Base-by-base conservation (phyloP, 2,888 invertebrate species). In the Monopis laevigella region DNA sequence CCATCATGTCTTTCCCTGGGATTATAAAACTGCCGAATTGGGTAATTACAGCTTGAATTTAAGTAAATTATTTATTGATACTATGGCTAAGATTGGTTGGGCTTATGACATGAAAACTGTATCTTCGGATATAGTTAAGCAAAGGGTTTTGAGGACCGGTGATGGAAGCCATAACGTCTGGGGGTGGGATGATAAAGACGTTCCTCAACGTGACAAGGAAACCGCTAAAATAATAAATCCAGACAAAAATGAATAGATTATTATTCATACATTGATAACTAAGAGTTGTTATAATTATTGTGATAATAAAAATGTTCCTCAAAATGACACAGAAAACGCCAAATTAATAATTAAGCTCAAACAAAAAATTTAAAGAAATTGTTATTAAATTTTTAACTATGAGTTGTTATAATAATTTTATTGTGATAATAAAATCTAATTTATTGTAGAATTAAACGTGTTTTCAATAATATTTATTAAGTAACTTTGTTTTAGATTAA, bases 91-190 rank as follows among this genome's bases (percentile, higher is more conserved):
- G 56, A 84, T 95, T 43, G 96, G 96, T 14, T 90, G 88, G 87
- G 94, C 92, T 1, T 93, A 93, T 60, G 93, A 95, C 59, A 67
- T 93, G 39, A 94, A 93, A 65, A 88, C 88, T 0, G 93, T 90
- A 0, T 87, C 90, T 0, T 53, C 62, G 16, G 87, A 88, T 12
- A 85, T 89, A 49, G 85, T 92, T 26, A 80, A 85, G 55, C 87
- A 86, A 54, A 81, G 92, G 29, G 89, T 89, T 0, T 71, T 84
- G 54, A 84, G 90, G 49, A 91, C 90, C 0, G 91, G 91, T 1
- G 90, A 90, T 52, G 90, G 90, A 1, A 82, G 82, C 13, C 89
- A 89, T 55, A 78, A 84, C 10, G 70, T 86, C 13, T 92, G 91
- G 91, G 92, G 92, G 11, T 88, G 87, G 85, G 88, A 86, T 3